A percentile compares a stretch with the other conserved stretches of the same genome.
Conservation (phyloP, 2,888 invertebrate genomes). For the Diarsia mendica region DNA sequence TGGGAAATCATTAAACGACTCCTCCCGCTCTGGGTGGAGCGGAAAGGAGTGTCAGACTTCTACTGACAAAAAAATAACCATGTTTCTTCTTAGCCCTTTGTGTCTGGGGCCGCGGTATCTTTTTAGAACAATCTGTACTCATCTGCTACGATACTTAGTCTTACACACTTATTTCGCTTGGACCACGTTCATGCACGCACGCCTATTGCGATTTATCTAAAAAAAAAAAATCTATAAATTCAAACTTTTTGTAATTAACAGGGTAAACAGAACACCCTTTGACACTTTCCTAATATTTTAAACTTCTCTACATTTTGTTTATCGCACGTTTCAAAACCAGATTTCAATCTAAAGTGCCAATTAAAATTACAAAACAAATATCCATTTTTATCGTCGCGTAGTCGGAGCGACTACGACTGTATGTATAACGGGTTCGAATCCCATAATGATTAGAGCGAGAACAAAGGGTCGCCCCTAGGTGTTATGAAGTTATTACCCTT, state of each 20-base stretch:
- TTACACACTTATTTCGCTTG: too few relatives aligned
- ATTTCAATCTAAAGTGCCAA: conserved; percentile 56
- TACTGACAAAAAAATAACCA: too few relatives aligned
- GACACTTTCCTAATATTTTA: neutral
- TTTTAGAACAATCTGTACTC: too few relatives aligned
- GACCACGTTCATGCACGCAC: neutral
- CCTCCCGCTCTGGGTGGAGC: too few relatives aligned
- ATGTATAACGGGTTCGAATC: conserved; percentile 46
- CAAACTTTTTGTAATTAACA: neutral
- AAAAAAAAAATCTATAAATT: neutral
- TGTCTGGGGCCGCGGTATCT: too few relatives aligned
- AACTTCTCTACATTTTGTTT: conserved; percentile 8
- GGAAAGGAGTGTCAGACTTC: too few relatives aligned
- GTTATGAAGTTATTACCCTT: conserved; percentile 56
- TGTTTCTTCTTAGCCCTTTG: too few relatives aligned
- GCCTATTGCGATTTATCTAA: neutral
- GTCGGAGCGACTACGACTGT: conserved; percentile 29
- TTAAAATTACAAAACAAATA: conserved; percentile 56
- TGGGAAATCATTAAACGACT: too few relatives aligned
- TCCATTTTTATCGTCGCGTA: conserved; percentile 32
- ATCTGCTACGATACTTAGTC: neutral
- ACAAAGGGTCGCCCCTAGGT: conserved; percentile 53
- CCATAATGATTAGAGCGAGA: conserved; percentile 56
- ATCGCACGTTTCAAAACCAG: conserved; percentile 33
- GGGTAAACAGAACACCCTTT: neutral